Evolutionary conservation across 2,797 vertebrate species (phyloP).

Genomic region (Oreonectes daqikongensis): DNA sequence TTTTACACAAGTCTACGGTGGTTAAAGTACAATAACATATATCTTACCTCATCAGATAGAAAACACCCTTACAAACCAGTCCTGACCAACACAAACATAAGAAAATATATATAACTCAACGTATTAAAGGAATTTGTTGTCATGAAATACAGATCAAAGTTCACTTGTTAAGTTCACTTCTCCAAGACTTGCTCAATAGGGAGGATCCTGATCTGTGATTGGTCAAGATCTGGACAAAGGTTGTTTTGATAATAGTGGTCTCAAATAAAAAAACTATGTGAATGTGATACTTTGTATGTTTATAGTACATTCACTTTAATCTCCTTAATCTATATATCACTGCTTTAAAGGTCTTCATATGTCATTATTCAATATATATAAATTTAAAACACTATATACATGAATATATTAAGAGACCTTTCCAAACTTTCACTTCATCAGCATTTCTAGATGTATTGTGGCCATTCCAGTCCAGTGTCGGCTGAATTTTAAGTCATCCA

Average conservation of each 20-base stretch:
- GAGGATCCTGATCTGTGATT: constrained; percentile 26
- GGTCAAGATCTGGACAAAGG: constrained; percentile 23
- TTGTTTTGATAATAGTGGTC: neutral
- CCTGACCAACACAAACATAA: neutral
- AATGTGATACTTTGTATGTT: no score
- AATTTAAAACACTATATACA: neutral
- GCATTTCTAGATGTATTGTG: no score
- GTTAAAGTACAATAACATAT: neutral
- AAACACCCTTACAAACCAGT: neutral
- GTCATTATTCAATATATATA: neutral
- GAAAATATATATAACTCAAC: neutral
- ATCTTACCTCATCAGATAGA: constrained; percentile 24
- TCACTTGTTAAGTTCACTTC: neutral
- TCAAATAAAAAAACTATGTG: neutral
- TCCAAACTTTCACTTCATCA: no score
- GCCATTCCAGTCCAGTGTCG: no score
- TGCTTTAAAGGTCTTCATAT: neutral
- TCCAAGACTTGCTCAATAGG: constrained; percentile 8
- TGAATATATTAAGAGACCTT: no score
- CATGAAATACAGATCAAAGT: constrained; percentile 25
- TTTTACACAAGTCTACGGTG: neutral
- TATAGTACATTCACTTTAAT: neutral
- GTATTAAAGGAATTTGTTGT: neutral
- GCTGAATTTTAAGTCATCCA: no score
- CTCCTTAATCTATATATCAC: no score